Evolutionary conservation across 2,797 vertebrate genomes (phyloP).

Genomic region (Pantherophis alleghaniensis): DNA sequence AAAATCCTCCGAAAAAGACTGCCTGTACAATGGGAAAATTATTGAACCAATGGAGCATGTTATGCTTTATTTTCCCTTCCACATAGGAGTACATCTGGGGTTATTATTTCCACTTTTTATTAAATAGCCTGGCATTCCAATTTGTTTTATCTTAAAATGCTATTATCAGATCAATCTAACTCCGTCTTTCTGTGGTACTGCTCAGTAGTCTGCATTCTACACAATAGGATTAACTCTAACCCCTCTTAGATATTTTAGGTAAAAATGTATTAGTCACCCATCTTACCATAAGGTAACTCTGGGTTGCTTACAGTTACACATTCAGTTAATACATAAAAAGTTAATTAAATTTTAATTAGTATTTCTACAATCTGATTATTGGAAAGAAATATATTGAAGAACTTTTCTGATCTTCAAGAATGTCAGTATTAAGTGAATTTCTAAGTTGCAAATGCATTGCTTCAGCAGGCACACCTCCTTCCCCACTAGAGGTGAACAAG

Average conservation of each 20-base stretch:
- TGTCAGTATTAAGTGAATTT: neutral
- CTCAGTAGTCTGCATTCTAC: neutral
- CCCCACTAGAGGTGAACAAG: neutral
- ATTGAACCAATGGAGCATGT: neutral
- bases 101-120: neutral
- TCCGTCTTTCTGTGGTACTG: neutral
- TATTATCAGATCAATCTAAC: neutral
- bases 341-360: neutral
- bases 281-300: neutral
- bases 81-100: neutral
- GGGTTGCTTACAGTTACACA: neutral
- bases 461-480: neutral
- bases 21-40: too few relatives aligned
- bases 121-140: neutral
- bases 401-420: neutral
- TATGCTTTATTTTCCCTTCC: neutral
- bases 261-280: neutral
- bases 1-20: neutral
- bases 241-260: too few relatives aligned
- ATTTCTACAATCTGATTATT: neutral
- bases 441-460: neutral
- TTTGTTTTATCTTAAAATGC: neutral
- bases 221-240: too few relatives aligned
- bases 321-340: neutral
- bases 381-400: conserved; percentile 10